Conservation (phyloP, 1,140 invertebrate genomes). For the Leucophenga varia region DNA sequence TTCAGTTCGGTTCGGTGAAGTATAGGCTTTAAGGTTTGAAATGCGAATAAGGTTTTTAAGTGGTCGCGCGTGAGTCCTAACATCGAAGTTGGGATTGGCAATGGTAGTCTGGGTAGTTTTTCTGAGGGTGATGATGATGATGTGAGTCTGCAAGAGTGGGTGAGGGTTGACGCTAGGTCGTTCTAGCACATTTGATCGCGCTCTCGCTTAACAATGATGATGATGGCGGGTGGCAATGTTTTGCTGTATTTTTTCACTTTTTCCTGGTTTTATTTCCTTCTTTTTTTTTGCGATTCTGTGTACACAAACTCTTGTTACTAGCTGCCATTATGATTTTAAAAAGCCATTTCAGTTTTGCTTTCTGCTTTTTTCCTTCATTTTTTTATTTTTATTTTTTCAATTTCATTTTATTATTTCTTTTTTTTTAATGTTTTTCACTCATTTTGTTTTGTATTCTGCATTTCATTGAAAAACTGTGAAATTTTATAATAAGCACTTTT, state of each 20-base stretch:
- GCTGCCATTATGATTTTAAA: slow-evolving; percentile 57
- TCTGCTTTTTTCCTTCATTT: slow-evolving; percentile 8
- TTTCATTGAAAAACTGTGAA: slow-evolving; percentile 56
- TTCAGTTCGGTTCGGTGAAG: slow-evolving; percentile 5
- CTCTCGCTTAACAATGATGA: background rate
- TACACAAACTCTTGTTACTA: slow-evolving; percentile 56
- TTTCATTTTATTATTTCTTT: slow-evolving; percentile 13
- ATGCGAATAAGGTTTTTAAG: slow-evolving; percentile 48
- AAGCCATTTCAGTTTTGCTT: slow-evolving; percentile 44
- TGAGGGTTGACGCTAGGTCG: slow-evolving; percentile 22
- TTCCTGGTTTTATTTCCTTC: slow-evolving; percentile 9
- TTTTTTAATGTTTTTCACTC: slow-evolving; percentile 8
- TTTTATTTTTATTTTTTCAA: slow-evolving; percentile 9
- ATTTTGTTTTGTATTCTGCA: slow-evolving; percentile 9
- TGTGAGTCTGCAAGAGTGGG: too few relatives aligned
- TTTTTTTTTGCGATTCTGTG: slow-evolving; percentile 40
- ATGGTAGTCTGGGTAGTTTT: too few relatives aligned
- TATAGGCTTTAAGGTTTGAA: too few relatives aligned
- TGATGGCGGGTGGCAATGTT: slow-evolving; percentile 17
- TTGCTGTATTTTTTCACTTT: slow-evolving; percentile 17
- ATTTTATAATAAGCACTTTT: slow-evolving; percentile 57
- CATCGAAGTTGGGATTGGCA: background rate
- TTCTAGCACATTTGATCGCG: background rate
- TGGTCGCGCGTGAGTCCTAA: slow-evolving; percentile 44
- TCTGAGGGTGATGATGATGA: too few relatives aligned